Conservation (phyloP, 2,113 vertebrate species). For the Barbus barbus region DNA sequence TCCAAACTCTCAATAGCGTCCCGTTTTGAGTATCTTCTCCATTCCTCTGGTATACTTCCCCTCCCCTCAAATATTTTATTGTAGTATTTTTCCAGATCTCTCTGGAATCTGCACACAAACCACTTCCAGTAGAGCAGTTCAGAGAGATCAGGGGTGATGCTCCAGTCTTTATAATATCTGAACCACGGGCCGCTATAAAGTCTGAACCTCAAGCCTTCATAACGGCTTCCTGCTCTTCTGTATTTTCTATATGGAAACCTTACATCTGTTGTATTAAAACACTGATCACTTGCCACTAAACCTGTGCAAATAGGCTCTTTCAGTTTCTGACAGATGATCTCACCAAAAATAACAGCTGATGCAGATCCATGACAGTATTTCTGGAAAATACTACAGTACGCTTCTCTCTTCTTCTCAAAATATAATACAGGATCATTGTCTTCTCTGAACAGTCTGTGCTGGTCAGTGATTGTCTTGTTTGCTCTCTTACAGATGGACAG, state of each 20-base stretch:
- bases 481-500: constrained; percentile 59
- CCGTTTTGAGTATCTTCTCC: neutral
- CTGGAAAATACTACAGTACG: neutral
- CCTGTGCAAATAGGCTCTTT: no score
- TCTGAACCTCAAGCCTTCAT: no score
- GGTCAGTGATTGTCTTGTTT: neutral
- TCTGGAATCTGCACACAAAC: neutral
- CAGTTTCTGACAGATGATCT: constrained; percentile 70
- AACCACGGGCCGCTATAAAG: no score
- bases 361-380: constrained; percentile 57
- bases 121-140: neutral
- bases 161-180: no score
- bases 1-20: neutral
- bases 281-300: no score
- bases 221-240: no score
- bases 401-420: neutral
- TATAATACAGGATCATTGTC: constrained; percentile 59
- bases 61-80: neutral
- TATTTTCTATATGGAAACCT: no score
- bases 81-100: neutral
- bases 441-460: constrained; percentile 44
- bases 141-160: neutral
- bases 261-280: no score
- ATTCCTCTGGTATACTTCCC: neutral
- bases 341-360: constrained; percentile 59